phyloP scores from a whole-genome alignment of 2,888 invertebrate species.

The Subacronicta megacephala region DNA sequence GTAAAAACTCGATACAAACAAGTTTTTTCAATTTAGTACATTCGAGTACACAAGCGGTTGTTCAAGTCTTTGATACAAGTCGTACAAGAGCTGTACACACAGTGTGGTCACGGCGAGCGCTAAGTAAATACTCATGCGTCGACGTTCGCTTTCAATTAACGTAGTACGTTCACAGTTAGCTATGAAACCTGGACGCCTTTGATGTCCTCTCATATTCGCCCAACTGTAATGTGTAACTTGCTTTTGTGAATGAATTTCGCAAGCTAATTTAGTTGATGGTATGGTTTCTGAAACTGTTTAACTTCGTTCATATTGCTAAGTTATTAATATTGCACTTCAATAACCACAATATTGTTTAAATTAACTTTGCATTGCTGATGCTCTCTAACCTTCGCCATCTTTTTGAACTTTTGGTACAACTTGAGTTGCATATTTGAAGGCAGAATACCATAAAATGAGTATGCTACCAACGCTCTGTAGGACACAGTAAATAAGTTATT shows the following conservation, averaged over 20 bases:
- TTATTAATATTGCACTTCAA: no score
- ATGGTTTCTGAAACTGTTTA: constrained; percentile 3
- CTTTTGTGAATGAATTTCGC: constrained; percentile 60
- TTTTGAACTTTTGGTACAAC: no score
- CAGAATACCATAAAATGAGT: no score
- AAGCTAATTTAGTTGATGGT: constrained; percentile 49
- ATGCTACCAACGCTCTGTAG: no score
- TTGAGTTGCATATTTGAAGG: no score
- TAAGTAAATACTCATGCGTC: constrained; percentile 75
- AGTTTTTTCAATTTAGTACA: constrained; percentile 41
- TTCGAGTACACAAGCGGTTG: constrained; percentile 36
- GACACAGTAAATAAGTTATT: no score
- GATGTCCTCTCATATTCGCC: constrained; percentile 77
- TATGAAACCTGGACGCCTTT: constrained; percentile 79
- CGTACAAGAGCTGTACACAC: constrained; percentile 78
- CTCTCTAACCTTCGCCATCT: neutral
- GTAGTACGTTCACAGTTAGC: constrained; percentile 74
- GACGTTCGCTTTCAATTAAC: constrained; percentile 83
- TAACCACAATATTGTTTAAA: no score
- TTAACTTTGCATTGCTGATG: no score
- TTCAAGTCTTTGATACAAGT: constrained; percentile 77
- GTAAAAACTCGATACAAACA: constrained; percentile 25
- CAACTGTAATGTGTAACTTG: constrained; percentile 67
- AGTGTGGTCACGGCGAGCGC: constrained; percentile 76
- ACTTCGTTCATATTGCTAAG: neutral